These are phyloP conservation scores for Aurelia aurita DNA, from an alignment of 30 jellyfish, hydroid and myxozoan species.

Conservation along the genomic window DNA sequence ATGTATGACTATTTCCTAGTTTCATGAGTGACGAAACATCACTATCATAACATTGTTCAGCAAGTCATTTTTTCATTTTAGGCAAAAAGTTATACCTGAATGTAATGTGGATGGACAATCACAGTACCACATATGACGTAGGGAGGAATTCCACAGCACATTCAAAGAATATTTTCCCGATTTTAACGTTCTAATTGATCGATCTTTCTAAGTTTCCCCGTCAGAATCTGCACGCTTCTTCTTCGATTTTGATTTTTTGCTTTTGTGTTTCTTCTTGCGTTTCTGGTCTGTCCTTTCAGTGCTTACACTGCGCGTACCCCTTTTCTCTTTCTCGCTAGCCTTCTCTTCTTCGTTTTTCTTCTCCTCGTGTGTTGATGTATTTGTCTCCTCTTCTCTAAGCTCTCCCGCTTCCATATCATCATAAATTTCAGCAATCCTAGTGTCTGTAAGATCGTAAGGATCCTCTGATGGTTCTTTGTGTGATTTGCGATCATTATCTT, in stretches of 20 bases:
- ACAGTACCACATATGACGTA: no score
- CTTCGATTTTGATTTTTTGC: slow-evolving; percentile 54
- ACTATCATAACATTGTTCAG: no score
- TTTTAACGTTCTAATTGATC: no score
- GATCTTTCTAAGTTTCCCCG: background rate
- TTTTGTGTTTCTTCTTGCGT: slow-evolving; percentile 47
- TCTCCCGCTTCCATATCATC: slow-evolving; percentile 54
- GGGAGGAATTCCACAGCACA: no score
- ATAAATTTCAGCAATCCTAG: background rate
- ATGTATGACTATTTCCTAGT: no score
- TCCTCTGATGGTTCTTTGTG: background rate
- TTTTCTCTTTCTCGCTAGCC: slow-evolving; percentile 27
- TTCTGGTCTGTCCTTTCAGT: background rate
- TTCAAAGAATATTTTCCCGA: no score
- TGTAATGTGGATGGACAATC: no score
- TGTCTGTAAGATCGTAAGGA: background rate
- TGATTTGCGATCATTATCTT: slow-evolving; percentile 1
- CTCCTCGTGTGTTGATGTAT: background rate
- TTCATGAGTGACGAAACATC: no score
- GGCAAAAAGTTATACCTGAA: no score
- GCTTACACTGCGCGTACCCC: background rate
- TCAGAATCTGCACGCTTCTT: background rate
- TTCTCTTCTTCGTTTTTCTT: no score
- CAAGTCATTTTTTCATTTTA: no score
- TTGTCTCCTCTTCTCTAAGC: slow-evolving; percentile 17